Evolutionary conservation across 1,140 invertebrate genomes (phyloP), one percentile per base, ranked within the genome.

Genomic region (Bombus superbus): DNA sequence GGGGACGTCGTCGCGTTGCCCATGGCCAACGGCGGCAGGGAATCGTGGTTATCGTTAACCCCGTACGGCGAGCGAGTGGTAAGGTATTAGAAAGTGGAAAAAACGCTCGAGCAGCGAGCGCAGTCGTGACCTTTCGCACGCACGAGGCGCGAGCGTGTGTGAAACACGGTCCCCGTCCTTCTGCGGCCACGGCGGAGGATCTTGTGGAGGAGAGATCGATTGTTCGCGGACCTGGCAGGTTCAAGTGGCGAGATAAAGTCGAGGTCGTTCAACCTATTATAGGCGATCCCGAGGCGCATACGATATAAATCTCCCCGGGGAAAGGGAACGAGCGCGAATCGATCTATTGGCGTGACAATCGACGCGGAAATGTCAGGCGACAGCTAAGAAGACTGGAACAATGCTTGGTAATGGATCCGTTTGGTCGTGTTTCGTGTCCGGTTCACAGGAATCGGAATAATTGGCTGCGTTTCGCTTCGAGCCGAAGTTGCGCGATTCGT

Each of bases 201-300:
- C 82, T 72, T 83, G 38, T 25, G 57, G 15, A 25, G 18, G 80
- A 53, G 89, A 90, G 89, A 90, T 90, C 89, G 89, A 90, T 90
- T 90, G 89, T 90, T 90, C 86, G 75, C 76, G 79, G 57, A 28
- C 69, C 73, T 47, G 83, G 75, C 75, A 86, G 89, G 89, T 90
- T 90, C 89, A 85, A 90, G 89, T 86, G 81, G 44, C 78, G 57
- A 85, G 91, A 92, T 92, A 92, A 91, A 90, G 77, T 86, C 88
- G 91, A 90, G 92, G 92, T 90, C 89, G 85, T 92, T 92, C 88
- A 91, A 90, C 89, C 91, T 89, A 87, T 89, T 91, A 88, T 80
- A 66, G 86, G 62, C 86, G 88, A 88, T 87, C 86, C 47, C n/a
- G 25, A 38, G 53, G 90, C 86, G 87, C 87, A 44, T 86, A 85